phyloP scores from a whole-genome alignment of 2,113 vertebrate species.

The Willisornis vidua region DNA sequence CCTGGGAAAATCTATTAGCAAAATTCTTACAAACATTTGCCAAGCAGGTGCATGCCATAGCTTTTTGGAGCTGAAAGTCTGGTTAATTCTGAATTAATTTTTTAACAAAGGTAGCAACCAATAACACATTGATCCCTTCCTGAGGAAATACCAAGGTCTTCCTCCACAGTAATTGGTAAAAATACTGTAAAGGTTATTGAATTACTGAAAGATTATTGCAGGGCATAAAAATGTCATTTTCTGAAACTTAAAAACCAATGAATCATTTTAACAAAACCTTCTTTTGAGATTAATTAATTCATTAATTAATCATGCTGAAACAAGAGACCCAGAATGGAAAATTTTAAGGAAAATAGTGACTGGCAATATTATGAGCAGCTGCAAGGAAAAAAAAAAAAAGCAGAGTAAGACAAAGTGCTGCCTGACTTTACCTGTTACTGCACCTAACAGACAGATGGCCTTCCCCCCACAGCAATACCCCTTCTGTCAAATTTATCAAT shows the following conservation, averaged over 20 bases:
- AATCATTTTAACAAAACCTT: conserved; percentile 1
- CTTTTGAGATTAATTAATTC: neutral
- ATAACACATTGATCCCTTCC: neutral
- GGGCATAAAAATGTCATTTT: neutral
- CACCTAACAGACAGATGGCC: neutral
- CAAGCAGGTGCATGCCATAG: neutral
- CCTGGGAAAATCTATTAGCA: neutral
- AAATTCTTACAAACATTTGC: neutral
- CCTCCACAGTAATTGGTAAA: neutral
- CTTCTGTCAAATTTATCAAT: neutral
- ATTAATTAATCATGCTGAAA: neutral
- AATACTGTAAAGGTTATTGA: neutral
- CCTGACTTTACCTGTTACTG: neutral
- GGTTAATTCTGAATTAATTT: neutral
- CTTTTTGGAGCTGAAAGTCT: neutral
- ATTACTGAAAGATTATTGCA: neutral
- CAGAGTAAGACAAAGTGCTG: neutral
- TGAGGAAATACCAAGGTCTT: neutral
- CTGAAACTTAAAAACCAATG: neutral
- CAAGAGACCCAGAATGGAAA: neutral
- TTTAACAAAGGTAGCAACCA: neutral
- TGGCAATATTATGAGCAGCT: neutral
- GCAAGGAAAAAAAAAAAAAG: neutral
- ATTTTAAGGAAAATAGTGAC: neutral
- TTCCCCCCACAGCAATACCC: neutral